Base-by-base conservation (phyloP, 1,140 invertebrate species). In the Procambarus clarkii region DNA sequence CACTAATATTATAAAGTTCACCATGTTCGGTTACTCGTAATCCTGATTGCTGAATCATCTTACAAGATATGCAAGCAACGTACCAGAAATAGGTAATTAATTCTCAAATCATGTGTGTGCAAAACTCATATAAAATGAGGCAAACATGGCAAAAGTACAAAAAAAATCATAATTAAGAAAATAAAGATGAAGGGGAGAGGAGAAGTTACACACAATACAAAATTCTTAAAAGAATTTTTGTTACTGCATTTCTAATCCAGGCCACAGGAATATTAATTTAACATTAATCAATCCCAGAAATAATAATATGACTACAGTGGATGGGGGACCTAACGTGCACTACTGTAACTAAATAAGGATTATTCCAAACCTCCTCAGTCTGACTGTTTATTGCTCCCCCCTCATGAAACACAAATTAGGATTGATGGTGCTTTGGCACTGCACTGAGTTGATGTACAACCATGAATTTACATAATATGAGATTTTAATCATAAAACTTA, bases 351-450 rank as follows among this genome's bases (percentile, higher is more conserved):
- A 9, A 58, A 58, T 74, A 15, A 64, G 60, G 21, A 64, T 64
- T 64, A 64, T 64, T 64, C 4, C 13, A 64, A 64, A 64, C 60
- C 4, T 64, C 21, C 13, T 64, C 60, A 64, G 21, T 64, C 60
- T 64, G 4, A 64, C 60, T 18, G 21, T 74, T 74, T 34, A 77
- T 87, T 58, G 46, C 76, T 58, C 85, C 85, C 21, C 24, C 50
- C 50, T 79, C 76, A 58, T 79, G 76, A 74, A 79, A 87, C 69
- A 71, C 9, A 64, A 50, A 58, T 83, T 82, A 82, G 74, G 82
- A 85, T 69, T 85, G 50, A 54, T 86, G 89, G 83, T 91, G 89
- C 82, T 91, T 91, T 91, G 89, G 89, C 89, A 91, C 89, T 79
- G 54, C 54, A 69, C 77, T 85, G 83, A 80, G 76, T 69, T 85